These are phyloP conservation scores for Platycheirus albimanus DNA, from an alignment of 2,888 invertebrate species.

Conservation along the genomic window DNA sequence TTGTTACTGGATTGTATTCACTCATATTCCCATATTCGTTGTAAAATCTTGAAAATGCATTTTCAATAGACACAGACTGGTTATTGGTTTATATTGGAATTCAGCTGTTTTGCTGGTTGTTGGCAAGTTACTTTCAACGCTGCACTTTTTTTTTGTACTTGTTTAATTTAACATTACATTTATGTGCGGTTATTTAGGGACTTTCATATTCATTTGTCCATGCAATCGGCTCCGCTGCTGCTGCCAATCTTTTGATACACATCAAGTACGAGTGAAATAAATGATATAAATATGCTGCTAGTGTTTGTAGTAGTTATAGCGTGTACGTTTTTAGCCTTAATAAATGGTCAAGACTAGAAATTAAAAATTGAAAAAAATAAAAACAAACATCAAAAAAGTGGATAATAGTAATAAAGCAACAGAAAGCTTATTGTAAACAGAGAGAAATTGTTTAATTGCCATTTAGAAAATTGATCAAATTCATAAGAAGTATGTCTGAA, in stretches of 20 bases:
- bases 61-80: slow-evolving; percentile 62
- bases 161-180: slow-evolving; percentile 12
- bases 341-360: slow-evolving; percentile 37
- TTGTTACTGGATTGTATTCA: slow-evolving; percentile 43
- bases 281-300: slow-evolving; percentile 13
- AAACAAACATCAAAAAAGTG: slow-evolving; percentile 15
- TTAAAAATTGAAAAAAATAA: not conserved
- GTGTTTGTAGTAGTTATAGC: not conserved
- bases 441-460: slow-evolving; percentile 59
- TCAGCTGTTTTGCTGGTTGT: slow-evolving; percentile 35
- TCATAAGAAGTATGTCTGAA: slow-evolving; percentile 25
- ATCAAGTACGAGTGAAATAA: not conserved
- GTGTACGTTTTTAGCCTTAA: slow-evolving; percentile 45
- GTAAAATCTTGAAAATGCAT: slow-evolving; percentile 51
- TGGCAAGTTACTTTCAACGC: slow-evolving; percentile 52
- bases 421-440: slow-evolving; percentile 38
- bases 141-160: slow-evolving; percentile 8
- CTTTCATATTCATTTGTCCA: slow-evolving; percentile 58
- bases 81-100: slow-evolving; percentile 56
- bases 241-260: slow-evolving; percentile 10
- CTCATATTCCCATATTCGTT: slow-evolving; percentile 47
- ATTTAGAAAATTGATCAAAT: slow-evolving; percentile 43
- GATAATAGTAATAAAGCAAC: not conserved
- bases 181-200: slow-evolving; percentile 55
- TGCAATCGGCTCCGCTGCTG: slow-evolving; percentile 1